Conservation (phyloP, 2,797 vertebrate species). For the Myotis vivesi region DNA sequence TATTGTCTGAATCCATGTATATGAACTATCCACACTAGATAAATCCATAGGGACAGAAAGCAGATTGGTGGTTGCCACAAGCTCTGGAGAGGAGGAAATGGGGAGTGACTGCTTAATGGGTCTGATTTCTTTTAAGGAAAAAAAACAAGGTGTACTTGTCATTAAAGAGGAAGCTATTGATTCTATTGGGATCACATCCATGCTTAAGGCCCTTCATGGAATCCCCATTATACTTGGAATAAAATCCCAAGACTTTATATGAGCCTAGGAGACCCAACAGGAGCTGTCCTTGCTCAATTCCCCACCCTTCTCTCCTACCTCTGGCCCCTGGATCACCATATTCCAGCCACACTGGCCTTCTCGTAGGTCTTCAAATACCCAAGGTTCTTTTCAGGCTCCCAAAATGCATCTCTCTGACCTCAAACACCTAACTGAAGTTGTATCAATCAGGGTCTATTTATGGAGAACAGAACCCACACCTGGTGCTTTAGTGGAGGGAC, state of each 20-base stretch:
- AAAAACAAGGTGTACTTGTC: no score
- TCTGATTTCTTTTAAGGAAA: background rate
- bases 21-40: background rate
- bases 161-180: background rate
- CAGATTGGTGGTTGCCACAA: background rate
- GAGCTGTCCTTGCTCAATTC: background rate
- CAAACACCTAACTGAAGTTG: background rate
- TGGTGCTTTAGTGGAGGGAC: background rate
- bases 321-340: background rate
- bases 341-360: background rate
- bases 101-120: no score
- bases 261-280: background rate
- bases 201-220: background rate
- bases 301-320: background rate
- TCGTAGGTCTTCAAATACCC: background rate
- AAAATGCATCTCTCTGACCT: background rate
- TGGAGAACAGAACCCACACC: background rate
- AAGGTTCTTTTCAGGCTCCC: background rate
- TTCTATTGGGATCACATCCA: background rate
- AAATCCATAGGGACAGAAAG: background rate
- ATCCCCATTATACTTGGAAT: background rate
- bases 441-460: background rate
- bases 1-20: background rate
- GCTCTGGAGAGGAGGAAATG: background rate
- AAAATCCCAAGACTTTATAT: background rate